These are phyloP conservation scores for Tenthredo notha DNA, from an alignment of 2,888 invertebrate species.

Conservation along the genomic window DNA sequence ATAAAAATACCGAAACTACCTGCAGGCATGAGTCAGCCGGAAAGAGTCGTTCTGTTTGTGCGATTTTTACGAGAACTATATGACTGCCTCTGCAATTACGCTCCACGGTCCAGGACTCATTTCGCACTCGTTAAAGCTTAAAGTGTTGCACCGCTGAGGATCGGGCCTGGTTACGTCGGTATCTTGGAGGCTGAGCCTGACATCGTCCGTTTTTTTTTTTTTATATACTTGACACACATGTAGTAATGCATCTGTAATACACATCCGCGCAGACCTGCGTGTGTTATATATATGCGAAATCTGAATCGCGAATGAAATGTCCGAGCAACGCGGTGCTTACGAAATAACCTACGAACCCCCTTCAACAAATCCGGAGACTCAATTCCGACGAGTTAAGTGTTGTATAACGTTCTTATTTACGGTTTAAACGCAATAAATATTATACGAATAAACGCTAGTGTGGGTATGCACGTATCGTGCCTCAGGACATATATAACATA, in stretches of 20 bases:
- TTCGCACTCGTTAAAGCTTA: slow-evolving; percentile 61
- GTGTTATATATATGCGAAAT: background rate
- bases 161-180: slow-evolving; percentile 43
- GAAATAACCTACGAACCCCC: slow-evolving; percentile 34
- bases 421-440: background rate
- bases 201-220: slow-evolving; percentile 55
- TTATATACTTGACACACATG: slow-evolving; percentile 55
- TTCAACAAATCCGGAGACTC: slow-evolving; percentile 1
- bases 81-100: slow-evolving; percentile 61
- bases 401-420: background rate
- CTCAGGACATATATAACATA: background rate
- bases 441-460: background rate
- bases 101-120: slow-evolving; percentile 56
- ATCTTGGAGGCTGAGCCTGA: background rate
- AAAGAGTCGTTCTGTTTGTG: slow-evolving; percentile 35
- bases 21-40: slow-evolving; percentile 41
- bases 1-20: background rate
- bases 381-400: slow-evolving; percentile 4
- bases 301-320: background rate
- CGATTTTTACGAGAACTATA: slow-evolving; percentile 57
- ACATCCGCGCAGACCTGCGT: background rate
- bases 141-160: slow-evolving; percentile 58
- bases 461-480: background rate
- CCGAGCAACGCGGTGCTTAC: background rate
- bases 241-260: slow-evolving; percentile 9